phyloP scores from a whole-genome alignment of 2,113 vertebrate genomes.

The Entomyzon cyanotis region DNA sequence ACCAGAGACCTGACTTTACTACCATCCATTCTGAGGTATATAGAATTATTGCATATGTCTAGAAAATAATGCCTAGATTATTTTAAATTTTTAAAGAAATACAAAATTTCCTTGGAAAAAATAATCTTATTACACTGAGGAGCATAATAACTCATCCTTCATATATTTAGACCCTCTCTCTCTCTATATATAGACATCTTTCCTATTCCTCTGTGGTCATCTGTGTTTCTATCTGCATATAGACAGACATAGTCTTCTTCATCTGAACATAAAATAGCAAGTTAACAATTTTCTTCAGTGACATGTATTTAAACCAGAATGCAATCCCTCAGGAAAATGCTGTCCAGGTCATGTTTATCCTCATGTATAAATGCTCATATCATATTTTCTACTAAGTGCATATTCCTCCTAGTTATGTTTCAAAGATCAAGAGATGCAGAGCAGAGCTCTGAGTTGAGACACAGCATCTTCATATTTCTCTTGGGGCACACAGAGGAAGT shows the following conservation, averaged over 20 bases:
- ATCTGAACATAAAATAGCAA: not conserved
- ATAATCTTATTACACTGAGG: not conserved
- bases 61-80: not conserved
- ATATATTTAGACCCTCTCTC: not conserved
- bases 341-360: not conserved
- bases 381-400: not conserved
- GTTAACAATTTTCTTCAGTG: not conserved
- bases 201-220: not conserved
- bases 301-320: not conserved
- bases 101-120: not conserved
- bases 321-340: not conserved
- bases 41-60: not conserved
- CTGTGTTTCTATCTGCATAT: not conserved
- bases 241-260: not conserved
- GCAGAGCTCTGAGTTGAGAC: not conserved
- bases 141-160: not conserved
- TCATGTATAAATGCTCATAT: not conserved
- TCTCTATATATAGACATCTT: not conserved
- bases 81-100: not conserved
- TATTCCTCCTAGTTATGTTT: not conserved
- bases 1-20: not conserved
- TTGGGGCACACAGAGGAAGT: not conserved
- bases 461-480: not conserved
- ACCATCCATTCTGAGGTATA: accelerated
- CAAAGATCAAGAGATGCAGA: not conserved